Conservation (phyloP, 2,888 invertebrate genomes). For the Drosophila recens region DNA sequence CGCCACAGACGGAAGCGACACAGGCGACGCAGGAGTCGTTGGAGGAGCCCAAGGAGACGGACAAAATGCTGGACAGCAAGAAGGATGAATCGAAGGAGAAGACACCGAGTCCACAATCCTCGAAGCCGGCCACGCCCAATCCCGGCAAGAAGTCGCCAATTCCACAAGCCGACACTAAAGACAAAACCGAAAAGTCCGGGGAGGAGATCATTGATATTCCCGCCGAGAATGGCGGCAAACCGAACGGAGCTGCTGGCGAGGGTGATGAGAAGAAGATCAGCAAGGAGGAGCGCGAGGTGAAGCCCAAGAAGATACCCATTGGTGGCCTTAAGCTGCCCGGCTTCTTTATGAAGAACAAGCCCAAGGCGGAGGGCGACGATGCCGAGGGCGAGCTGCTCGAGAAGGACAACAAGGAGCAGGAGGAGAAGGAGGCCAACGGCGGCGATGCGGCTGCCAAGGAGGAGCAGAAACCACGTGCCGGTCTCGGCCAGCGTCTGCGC, state of each 20-base stretch:
- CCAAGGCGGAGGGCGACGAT: conserved; percentile 88
- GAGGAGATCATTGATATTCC: conserved; percentile 85
- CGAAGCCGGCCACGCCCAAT: conserved; percentile 76
- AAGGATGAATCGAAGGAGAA: conserved; percentile 70
- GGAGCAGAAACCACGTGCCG: conserved; percentile 82
- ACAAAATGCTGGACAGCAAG: conserved; percentile 85
- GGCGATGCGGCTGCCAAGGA: conserved; percentile 65
- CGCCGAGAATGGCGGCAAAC: conserved; percentile 66
- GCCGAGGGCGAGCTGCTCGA: conserved; percentile 86
- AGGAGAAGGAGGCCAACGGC: conserved; percentile 76
- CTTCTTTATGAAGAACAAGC: conserved; percentile 92
- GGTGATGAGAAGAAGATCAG: conserved; percentile 84
- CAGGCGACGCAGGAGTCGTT: conserved; percentile 73
- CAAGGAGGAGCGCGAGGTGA: conserved; percentile 90
- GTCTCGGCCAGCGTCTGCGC: conserved; percentile 86
- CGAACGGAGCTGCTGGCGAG: conserved; percentile 45
- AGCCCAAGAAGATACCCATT: conserved; percentile 93
- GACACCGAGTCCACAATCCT: conserved; percentile 68
- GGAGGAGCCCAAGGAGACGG: conserved; percentile 85
- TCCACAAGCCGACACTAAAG: conserved; percentile 32
- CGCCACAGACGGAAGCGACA: conserved; percentile 81
- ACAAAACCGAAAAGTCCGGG: conserved; percentile 55
- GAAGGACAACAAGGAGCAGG: conserved; percentile 84
- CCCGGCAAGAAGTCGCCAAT: conserved; percentile 65
- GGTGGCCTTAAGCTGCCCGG: conserved; percentile 96